A percentile compares a stretch with the other conserved stretches of the same genome.
These are phyloP conservation scores for Sipunculus nudus DNA, from an alignment of 2,888 invertebrate species.

Conservation along the genomic window DNA sequence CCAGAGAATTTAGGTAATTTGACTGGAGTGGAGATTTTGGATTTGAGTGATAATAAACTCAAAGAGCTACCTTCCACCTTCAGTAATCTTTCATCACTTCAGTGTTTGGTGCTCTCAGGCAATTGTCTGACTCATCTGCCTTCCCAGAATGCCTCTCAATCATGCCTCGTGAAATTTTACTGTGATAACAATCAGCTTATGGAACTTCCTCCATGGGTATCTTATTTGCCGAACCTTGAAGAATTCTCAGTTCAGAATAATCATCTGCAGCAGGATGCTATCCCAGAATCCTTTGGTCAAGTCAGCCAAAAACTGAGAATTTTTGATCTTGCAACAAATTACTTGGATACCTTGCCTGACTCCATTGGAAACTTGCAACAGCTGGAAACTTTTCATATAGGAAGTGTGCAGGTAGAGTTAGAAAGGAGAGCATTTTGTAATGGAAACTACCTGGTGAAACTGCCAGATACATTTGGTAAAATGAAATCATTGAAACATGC, in stretches of 20 bases:
- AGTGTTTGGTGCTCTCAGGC: no score
- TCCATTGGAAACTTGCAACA: constrained; percentile 44
- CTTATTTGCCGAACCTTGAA: constrained; percentile 34
- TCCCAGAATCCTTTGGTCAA: constrained; percentile 3
- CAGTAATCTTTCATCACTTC: no score
- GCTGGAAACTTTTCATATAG: constrained; percentile 46
- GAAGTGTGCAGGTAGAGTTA: constrained; percentile 49
- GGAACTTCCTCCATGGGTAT: constrained; percentile 47
- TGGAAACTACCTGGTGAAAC: constrained; percentile 50
- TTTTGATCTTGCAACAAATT: constrained; percentile 49
- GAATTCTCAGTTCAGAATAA: constrained; percentile 50
- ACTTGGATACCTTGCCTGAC: constrained; percentile 45
- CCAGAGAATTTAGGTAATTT: constrained; percentile 46
- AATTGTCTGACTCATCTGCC: no score
- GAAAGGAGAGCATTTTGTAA: constrained; percentile 50
- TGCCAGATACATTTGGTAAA: constrained; percentile 46
- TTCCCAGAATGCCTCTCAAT: no score
- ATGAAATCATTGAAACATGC: constrained; percentile 44
- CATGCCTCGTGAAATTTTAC: neutral
- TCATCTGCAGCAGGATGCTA: neutral
- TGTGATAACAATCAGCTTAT: constrained; percentile 44
- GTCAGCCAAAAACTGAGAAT: neutral
- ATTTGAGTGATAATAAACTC: no score
- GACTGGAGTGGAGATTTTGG: constrained; percentile 40
- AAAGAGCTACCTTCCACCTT: no score